These are phyloP conservation scores for Branchipolynoe longqiensis DNA, from an alignment of 2,888 invertebrate genomes.

Conservation along the genomic window DNA sequence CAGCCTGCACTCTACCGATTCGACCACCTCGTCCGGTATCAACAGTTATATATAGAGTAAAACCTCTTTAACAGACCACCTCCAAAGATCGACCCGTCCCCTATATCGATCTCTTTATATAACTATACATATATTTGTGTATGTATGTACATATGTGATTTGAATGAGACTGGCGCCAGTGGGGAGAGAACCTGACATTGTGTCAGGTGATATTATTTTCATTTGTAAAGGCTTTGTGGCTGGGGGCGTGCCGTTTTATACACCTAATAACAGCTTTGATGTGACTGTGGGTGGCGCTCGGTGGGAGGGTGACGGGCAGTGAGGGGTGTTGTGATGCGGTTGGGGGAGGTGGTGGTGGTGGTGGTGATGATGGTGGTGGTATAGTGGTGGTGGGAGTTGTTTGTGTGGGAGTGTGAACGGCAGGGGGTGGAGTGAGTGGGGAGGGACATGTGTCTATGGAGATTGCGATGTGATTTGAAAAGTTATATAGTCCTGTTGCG, in stretches of 20 bases:
- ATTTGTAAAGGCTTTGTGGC: slow-evolving; percentile 14
- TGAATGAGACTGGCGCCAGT: background rate
- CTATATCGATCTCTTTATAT: too few relatives aligned
- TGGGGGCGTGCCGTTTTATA: slow-evolving; percentile 19
- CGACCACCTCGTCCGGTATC: too few relatives aligned
- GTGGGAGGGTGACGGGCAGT: background rate
- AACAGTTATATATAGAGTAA: too few relatives aligned
- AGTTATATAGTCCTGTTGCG: too few relatives aligned
- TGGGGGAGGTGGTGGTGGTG: background rate
- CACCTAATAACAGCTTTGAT: slow-evolving; percentile 37
- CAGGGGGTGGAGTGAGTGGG: background rate
- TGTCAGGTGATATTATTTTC: slow-evolving; percentile 12
- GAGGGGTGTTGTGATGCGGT: background rate
- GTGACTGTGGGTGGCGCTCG: background rate
- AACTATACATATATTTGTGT: too few relatives aligned
- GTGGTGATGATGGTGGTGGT: background rate
- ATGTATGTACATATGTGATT: background rate
- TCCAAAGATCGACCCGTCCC: too few relatives aligned
- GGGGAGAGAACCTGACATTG: slow-evolving; percentile 24
- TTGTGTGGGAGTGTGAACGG: background rate
- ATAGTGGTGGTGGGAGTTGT: background rate
- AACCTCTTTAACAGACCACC: too few relatives aligned
- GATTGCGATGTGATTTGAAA: too few relatives aligned
- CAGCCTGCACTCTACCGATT: too few relatives aligned
- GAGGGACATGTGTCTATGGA: too few relatives aligned